Percentiles rank a stretch among this genome's conserved stretches.
Conservation (phyloP, 1,140 invertebrate genomes). For the Eueides isabella region DNA sequence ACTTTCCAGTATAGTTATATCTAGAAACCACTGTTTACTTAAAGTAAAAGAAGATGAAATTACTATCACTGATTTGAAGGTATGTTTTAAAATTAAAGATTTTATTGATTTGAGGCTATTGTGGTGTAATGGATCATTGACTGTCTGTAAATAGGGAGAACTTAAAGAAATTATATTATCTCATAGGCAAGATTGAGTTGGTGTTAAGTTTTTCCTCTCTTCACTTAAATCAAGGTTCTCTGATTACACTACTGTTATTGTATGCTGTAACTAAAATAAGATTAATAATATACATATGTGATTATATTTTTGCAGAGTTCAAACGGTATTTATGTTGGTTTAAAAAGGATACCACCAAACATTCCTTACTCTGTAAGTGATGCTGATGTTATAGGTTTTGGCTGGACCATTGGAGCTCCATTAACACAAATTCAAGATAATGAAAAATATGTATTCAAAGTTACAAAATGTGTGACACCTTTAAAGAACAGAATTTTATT, state of each 20-base stretch:
- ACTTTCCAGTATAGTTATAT: conserved; percentile 66
- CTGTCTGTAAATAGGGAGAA: too few species aligned
- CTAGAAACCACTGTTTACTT: conserved; percentile 67
- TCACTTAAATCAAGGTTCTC: too few species aligned
- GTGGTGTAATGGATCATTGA: too few species aligned
- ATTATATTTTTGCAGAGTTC: conserved; percentile 60
- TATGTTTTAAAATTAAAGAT: conserved; percentile 33
- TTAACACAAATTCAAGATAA: conserved; percentile 54
- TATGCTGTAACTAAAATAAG: not conserved
- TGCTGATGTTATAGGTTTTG: conserved; percentile 65
- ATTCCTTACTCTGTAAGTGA: conserved; percentile 54
- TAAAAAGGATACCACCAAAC: conserved; percentile 60
- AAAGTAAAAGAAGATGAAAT: conserved; percentile 57
- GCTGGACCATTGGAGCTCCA: conserved; percentile 58
- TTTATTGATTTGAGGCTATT: not conserved
- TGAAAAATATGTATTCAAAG: conserved; percentile 71
- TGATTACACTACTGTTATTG: too few species aligned
- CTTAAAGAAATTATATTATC: too few species aligned
- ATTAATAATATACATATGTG: not conserved
- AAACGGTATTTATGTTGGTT: conserved; percentile 71
- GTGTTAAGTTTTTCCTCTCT: too few species aligned
- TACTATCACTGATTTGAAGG: conserved; percentile 64
- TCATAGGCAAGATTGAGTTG: too few species aligned
- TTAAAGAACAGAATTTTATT: conserved; percentile 53
- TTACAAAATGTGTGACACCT: conserved; percentile 50